phyloP scores from a whole-genome alignment of 2,888 invertebrate species.

The Lacanobia wlatinum region DNA sequence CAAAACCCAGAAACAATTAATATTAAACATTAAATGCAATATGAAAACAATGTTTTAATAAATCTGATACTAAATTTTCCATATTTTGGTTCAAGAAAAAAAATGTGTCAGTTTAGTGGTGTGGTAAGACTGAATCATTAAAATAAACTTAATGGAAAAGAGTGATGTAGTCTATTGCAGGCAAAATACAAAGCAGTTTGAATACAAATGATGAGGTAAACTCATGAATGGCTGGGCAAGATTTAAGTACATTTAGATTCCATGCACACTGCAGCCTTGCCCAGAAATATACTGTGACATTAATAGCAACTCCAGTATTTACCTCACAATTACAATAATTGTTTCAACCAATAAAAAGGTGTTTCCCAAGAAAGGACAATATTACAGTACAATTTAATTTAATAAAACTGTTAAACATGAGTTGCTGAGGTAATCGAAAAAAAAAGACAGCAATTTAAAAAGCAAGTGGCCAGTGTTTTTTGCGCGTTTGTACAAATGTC shows the following conservation, averaged over 20 bases:
- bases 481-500: conserved; percentile 42
- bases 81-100: neutral
- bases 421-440: conserved; percentile 21
- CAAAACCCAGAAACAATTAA: neutral
- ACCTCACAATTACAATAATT: conserved; percentile 39
- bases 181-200: conserved; percentile 28
- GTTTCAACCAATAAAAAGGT: conserved; percentile 21
- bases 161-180: conserved; percentile 5
- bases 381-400: conserved; percentile 24
- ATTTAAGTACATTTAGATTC: conserved; percentile 54
- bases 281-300: conserved; percentile 16
- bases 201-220: conserved; percentile 61
- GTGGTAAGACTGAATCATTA: conserved; percentile 4
- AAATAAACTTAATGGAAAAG: conserved; percentile 11
- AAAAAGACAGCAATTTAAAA: conserved; percentile 45
- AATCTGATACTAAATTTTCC: neutral
- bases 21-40: neutral
- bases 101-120: neutral
- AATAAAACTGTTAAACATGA: conserved; percentile 40
- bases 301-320: conserved; percentile 23
- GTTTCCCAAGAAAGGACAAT: conserved; percentile 16
- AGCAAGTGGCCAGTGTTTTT: conserved; percentile 44
- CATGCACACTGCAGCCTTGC: conserved; percentile 43
- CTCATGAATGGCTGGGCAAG: conserved; percentile 48
- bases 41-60: neutral